phyloP scores from a whole-genome alignment of 2,888 invertebrate genomes.

The Trachelus tabidus region DNA sequence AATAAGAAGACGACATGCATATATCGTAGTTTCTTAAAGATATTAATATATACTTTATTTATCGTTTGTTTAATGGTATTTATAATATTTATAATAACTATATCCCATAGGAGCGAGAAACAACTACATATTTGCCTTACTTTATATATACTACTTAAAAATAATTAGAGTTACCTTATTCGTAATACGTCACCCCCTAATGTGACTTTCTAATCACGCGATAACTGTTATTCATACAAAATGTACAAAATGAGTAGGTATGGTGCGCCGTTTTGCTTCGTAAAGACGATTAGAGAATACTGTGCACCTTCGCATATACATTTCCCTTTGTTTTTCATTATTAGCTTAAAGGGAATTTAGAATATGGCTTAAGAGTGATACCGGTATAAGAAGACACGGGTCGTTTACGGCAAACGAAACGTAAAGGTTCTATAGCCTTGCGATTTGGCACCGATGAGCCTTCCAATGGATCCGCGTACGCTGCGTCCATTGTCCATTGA shows the following conservation, averaged over 20 bases:
- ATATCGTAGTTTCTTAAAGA: constrained; percentile 4
- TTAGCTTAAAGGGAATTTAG: not conserved
- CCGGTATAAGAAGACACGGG: not conserved
- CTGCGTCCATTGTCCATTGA: not conserved
- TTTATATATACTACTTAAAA: not conserved
- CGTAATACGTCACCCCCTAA: not conserved
- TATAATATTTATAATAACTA: constrained; percentile 4
- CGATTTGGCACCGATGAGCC: not conserved
- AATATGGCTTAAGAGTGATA: not conserved
- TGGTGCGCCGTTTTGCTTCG: not conserved
- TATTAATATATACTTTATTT: constrained; percentile 5
- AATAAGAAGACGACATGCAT: not conserved
- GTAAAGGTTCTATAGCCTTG: not conserved
- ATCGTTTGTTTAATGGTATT: constrained; percentile 2
- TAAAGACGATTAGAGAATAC: not conserved
- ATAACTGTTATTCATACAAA: constrained; percentile 3
- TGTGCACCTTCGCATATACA: not conserved
- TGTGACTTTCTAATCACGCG: not conserved
- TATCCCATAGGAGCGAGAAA: constrained; percentile 4
- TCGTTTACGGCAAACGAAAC: not conserved
- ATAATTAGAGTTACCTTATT: not conserved
- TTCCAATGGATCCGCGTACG: not conserved
- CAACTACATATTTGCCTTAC: not conserved
- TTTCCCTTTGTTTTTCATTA: not conserved
- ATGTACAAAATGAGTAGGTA: constrained; percentile 4